Conservation (phyloP, 1,140 invertebrate species). For the Elymnias hypermnestra region DNA sequence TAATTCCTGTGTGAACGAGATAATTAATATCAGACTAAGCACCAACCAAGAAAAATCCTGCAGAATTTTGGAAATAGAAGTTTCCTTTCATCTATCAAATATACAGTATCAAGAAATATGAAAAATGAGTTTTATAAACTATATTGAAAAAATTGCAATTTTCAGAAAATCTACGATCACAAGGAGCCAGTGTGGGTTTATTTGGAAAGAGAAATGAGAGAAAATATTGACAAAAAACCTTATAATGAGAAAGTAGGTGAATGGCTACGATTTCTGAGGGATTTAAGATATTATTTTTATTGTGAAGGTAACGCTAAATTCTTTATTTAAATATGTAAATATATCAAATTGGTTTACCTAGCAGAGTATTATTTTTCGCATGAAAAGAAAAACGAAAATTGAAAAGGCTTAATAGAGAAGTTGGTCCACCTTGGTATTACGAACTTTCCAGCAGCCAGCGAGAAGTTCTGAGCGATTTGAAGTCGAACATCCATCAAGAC, state of each 20-base stretch:
- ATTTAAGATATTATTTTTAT: slow-evolving; percentile 40
- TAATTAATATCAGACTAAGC: no score
- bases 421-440: slow-evolving; percentile 51
- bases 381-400: slow-evolving; percentile 34
- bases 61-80: no score
- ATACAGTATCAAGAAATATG: no score
- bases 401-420: slow-evolving; percentile 36
- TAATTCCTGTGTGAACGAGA: no score
- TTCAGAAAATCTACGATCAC: slow-evolving; percentile 45
- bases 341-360: no score
- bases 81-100: no score
- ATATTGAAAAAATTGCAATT: no score
- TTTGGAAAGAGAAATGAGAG: slow-evolving; percentile 50
- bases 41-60: no score
- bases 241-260: slow-evolving; percentile 53
- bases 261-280: slow-evolving; percentile 51
- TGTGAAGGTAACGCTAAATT: slow-evolving; percentile 45
- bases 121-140: no score
- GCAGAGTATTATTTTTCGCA: no score
- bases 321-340: no score
- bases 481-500: slow-evolving; percentile 54
- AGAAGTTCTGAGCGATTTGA: slow-evolving; percentile 36
- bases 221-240: slow-evolving; percentile 45
- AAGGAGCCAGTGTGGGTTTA: slow-evolving; percentile 53
- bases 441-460: slow-evolving; percentile 49